Base-by-base conservation (phyloP, 2,113 vertebrate species). In the Crotalus horridus region DNA sequence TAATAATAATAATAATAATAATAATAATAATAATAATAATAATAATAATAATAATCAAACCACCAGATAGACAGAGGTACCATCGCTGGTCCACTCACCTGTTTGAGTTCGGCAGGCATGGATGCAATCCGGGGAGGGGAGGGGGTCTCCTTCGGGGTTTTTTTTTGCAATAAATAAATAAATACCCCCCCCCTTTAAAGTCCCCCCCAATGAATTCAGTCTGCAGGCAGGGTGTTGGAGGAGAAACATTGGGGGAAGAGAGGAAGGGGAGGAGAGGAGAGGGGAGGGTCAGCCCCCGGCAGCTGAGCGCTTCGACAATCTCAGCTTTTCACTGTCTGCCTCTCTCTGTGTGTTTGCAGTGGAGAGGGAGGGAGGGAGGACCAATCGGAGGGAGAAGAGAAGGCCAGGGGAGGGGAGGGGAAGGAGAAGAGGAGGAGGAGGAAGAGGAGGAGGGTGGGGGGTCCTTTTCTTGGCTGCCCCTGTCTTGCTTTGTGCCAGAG, bases 51-150 rank as follows among this genome's bases (percentile, higher is more conserved):
- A 33, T 1, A 48, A 46, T 12, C 23, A 24, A 13, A 4, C 24
- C 3, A 8, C 8, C 10, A 23, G 23, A 17, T 20, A 9, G 4
- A 85, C 20, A 8, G 33, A 46, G 56, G 29, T 69, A 69, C 64
- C 89, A 0, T 90, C 85, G 88, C 92, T 0, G 0, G 85, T 23
- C 87, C 96, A 98, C 98, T 96, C 95, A 99, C 98, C 98, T 98
- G 98, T 97, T 96, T 97, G 96, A 98, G 98, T 98, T 98, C 98
- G 93, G 98, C 98, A 93, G 98, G 98, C 98, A 98, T 98, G 91
- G 92, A 97, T 90, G 93, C 95, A 6, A 61, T 93, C 93, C 92
- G 1, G 55, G 0, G n/a, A 56, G 9, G 0, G 7, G 39, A 39
- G 39, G 4, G 26, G 2, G 39, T 15, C 6, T 33, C 64, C 64